A percentile compares a stretch with the other conserved stretches of the same genome.
phyloP scores from a whole-genome alignment of 2,797 vertebrate genomes.

The Oreochromis grahami region DNA sequence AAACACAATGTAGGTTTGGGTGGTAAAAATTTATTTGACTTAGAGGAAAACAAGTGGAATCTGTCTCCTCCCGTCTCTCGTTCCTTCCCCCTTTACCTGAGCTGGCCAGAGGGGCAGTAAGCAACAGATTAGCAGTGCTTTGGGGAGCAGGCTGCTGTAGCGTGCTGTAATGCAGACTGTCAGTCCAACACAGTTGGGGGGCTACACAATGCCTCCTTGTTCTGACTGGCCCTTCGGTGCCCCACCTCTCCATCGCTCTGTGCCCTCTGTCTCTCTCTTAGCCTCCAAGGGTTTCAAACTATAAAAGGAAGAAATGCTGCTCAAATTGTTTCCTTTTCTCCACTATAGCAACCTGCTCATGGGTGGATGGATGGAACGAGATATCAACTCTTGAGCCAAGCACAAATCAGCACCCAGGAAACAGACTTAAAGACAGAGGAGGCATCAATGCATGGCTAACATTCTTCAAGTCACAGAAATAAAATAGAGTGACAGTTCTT shows the following conservation, averaged over 20 bases:
- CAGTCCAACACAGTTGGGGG: conserved; percentile 69
- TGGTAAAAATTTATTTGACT: neutral
- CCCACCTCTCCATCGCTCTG: conserved; percentile 48
- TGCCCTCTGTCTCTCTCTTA: conserved; percentile 1
- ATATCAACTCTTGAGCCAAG: conserved; percentile 34
- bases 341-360: neutral
- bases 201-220: conserved; percentile 73
- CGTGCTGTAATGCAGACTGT: conserved; percentile 70
- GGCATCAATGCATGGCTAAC: conserved; percentile 64
- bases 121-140: conserved; percentile 63
- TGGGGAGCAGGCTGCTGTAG: conserved; percentile 59
- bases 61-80: neutral
- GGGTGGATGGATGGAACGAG: conserved; percentile 20
- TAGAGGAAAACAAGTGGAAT: neutral
- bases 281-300: conserved; percentile 43
- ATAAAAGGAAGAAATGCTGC: conserved; percentile 31
- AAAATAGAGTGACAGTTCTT: neutral
- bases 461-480: conserved; percentile 48
- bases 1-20: neutral
- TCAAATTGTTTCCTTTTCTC: neutral
- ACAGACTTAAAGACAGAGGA: conserved; percentile 25
- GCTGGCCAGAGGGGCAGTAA: conserved; percentile 33
- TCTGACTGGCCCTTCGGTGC: conserved; percentile 52
- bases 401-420: conserved; percentile 68
- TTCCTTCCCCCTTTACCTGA: conserved; percentile 44